phyloP scores from a whole-genome alignment of 2,797 vertebrate species.

The Champsocephalus esox region DNA sequence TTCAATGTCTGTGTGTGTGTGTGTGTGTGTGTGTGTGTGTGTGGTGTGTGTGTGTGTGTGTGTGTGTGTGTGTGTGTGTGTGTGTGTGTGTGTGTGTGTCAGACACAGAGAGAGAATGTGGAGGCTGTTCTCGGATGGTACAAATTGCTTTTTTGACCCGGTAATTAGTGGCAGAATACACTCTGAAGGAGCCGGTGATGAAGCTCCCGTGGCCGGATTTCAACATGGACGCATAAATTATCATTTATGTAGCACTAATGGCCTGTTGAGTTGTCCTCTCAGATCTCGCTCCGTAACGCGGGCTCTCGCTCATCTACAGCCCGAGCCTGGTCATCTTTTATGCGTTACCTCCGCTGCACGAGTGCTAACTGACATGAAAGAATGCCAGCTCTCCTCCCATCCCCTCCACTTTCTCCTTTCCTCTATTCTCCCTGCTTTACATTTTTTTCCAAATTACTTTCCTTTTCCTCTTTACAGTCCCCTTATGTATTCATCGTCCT shows the following conservation, averaged over 20 bases:
- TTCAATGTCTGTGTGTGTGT: slow-evolving; percentile 40
- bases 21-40: slow-evolving; percentile 31
- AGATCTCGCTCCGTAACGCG: slow-evolving; percentile 55
- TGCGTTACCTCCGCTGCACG: slow-evolving; percentile 17
- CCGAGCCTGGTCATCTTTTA: slow-evolving; percentile 59
- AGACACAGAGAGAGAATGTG: slow-evolving; percentile 38
- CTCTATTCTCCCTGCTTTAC: slow-evolving; percentile 10
- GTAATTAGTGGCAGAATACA: slow-evolving; percentile 85
- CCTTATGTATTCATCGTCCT: background rate
- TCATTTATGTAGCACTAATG: slow-evolving; percentile 85
- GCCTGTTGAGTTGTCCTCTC: slow-evolving; percentile 77
- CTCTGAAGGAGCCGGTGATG: slow-evolving; percentile 80
- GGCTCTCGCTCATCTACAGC: slow-evolving; percentile 38
- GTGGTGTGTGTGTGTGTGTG: slow-evolving; percentile 30
- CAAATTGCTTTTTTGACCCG: slow-evolving; percentile 89
- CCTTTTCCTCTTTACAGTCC: background rate
- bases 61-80: slow-evolving; percentile 29
- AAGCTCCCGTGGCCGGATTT: slow-evolving; percentile 81
- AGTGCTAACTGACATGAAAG: slow-evolving; percentile 60
- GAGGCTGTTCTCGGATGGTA: slow-evolving; percentile 82
- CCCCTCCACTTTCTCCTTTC: slow-evolving; percentile 21
- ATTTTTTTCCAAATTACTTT: background rate
- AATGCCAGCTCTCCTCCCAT: slow-evolving; percentile 54
- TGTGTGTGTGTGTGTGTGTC: slow-evolving; percentile 39
- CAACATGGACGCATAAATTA: slow-evolving; percentile 83